Conservation (phyloP, 2,888 invertebrate genomes). For the Scrobipalpa atriplicella region DNA sequence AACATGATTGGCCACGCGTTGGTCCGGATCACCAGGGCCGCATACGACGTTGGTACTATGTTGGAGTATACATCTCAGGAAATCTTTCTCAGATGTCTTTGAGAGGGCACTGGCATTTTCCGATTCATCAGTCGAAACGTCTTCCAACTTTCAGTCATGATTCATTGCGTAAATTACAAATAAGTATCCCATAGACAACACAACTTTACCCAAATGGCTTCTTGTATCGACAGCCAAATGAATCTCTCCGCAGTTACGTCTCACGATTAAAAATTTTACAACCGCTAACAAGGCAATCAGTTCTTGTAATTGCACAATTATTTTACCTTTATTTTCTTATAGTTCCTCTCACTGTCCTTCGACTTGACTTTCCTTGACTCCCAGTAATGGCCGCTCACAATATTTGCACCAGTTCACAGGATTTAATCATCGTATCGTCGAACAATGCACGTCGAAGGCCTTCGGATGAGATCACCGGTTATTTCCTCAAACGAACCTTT, state of each 20-base stretch:
- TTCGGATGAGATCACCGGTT: slow-evolving; percentile 17
- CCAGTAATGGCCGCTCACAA: background rate
- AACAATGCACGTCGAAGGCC: slow-evolving; percentile 21
- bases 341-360: slow-evolving; percentile 22
- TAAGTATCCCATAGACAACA: background rate
- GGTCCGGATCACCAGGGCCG: slow-evolving; percentile 34
- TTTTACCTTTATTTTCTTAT: slow-evolving; percentile 4
- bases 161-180: background rate
- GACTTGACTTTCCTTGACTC: slow-evolving; percentile 28
- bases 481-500: slow-evolving; percentile 19
- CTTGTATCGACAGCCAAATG: background rate
- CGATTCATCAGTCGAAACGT: background rate
- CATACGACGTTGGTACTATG: background rate
- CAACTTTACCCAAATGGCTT: background rate
- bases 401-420: slow-evolving; percentile 20
- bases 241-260: background rate
- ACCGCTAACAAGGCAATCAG: slow-evolving; percentile 15
- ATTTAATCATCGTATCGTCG: slow-evolving; percentile 22
- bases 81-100: background rate
- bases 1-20: slow-evolving; percentile 68
- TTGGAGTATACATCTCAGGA: slow-evolving; percentile 1
- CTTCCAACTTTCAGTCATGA: background rate
- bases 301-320: slow-evolving; percentile 20
- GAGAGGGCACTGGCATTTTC: background rate
- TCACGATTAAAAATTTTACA: slow-evolving; percentile 16